Base-by-base conservation (phyloP, 2,888 invertebrate genomes). In the Leucozona laternaria region DNA sequence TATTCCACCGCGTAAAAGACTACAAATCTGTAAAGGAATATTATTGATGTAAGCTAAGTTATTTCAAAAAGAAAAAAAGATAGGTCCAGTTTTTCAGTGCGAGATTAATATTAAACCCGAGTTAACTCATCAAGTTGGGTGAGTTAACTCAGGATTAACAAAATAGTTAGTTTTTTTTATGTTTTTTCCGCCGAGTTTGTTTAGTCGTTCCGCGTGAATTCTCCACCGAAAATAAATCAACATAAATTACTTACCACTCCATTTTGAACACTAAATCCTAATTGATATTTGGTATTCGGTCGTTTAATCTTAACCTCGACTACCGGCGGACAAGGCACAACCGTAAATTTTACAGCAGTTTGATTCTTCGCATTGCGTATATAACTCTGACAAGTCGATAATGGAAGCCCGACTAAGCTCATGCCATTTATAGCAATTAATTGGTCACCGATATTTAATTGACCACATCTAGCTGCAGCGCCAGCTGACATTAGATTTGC, bases 201-300 rank as follows among this genome's bases (percentile, higher is more conserved):
- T n/a, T n/a, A n/a, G n/a, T n/a, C n/a, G n/a, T n/a, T n/a, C n/a
- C n/a, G n/a, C n/a, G n/a, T n/a, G n/a, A n/a, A n/a, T n/a, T n/a
- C n/a, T n/a, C n/a, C n/a, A n/a, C n/a, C n/a, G n/a, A 31, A 8
- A 31, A 31, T 7, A 8, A 31, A 7, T n/a, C 1, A 37, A 70
- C 4, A 45, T n/a, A 34, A 37, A 34, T 34, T 55, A 93, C 95
- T 94, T 93, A 97, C 97, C 94, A 99, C 99, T 91, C 99, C 99
- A 93, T 99, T 99, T 94, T 99, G 99, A 90, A 99, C 99, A 94
- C 99, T 99, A 94, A 99, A 99, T 66, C 99, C 99, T 79, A 99
- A 95, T 93, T 99, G 99, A 94, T 99, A 99, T 94, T 99, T 99
- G 88, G 99, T 99, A 93, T 99, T 99, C 5, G 99, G 99, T 91